Evolutionary conservation across 2,888 invertebrate species (phyloP), one percentile per base, ranked within the genome.

Genomic region (Gerosis bhagava): DNA sequence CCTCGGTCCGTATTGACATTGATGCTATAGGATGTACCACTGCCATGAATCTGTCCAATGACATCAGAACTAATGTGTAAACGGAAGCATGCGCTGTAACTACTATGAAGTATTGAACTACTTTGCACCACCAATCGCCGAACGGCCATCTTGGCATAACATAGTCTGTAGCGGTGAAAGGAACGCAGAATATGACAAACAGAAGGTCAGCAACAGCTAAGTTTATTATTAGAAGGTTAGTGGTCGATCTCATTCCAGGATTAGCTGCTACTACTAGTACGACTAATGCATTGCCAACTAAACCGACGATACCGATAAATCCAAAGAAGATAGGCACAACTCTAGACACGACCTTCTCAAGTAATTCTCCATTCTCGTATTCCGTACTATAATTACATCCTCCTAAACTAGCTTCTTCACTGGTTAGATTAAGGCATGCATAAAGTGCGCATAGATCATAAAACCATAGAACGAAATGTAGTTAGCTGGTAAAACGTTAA

Each of bases 41-140:
- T 19, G 98, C 98, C 77, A 98, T 91, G 73, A 96, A 98, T 56
- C 94, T 91, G 79, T 98, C 98, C 47, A 97, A 82, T 4, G 97
- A 97, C 97, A 98, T 98, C 54, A 98, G 91, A 1, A 98, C 97
- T 35, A 98, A 87, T 0, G 97, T 98, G 82, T 97, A 98, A 3
- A 98, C 97, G 63, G 97, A 97, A 45, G 96, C 96, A 71, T 97
- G 97, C 17, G 97, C 97, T 15, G 97, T 97, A 25, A 97, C 97
- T 49, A 96, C 96, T 57, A 96, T 96, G 71, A 97, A 92, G 72
- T 97, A 98, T 75, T 97, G 97, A 7, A 97, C 95, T 13, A 95
- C 92, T 83, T 96, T 95, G 83, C 97, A 98, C 94, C 96, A 96
- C 72, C 93, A 86, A 67, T 94, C 93, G 6, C 98, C 97, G 67